phyloP scores from a whole-genome alignment of 35 echinoderm and acorn worm genomes.

The Anneissia japonica region DNA sequence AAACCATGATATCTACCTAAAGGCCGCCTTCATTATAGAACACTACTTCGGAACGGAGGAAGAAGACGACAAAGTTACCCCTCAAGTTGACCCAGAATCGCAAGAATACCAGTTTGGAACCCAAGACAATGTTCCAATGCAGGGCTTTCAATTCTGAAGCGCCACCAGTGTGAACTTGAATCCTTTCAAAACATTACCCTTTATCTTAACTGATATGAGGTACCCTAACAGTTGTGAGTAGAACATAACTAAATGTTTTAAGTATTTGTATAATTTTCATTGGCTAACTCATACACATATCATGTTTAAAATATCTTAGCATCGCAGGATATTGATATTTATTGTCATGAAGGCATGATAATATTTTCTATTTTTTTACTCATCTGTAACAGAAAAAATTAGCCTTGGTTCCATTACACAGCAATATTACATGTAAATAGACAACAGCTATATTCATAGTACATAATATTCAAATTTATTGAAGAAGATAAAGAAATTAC shows the following conservation, averaged over 20 bases:
- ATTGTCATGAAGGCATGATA: not conserved
- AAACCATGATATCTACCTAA: slow-evolving; percentile 94
- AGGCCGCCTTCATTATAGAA: slow-evolving; percentile 91
- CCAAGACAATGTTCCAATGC: slow-evolving; percentile 71
- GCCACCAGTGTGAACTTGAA: too few species aligned
- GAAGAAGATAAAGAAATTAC: too few species aligned
- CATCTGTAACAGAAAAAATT: not conserved
- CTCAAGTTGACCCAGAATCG: slow-evolving; percentile 56
- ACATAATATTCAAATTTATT: too few species aligned
- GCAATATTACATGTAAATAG: not conserved
- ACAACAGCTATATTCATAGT: not conserved
- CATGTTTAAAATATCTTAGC: not conserved
- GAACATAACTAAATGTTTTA: not conserved
- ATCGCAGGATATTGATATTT: too few species aligned
- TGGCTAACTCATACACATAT: not conserved
- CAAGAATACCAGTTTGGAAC: slow-evolving; percentile 81
- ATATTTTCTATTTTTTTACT: not conserved
- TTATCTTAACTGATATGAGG: not conserved
- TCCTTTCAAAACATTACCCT: too few species aligned
- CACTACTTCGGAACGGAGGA: slow-evolving; percentile 87
- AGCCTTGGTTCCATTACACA: not conserved
- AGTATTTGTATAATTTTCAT: not conserved
- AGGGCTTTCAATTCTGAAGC: slow-evolving; percentile 11
- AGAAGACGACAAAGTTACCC: slow-evolving; percentile 75
- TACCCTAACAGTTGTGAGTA: not conserved